A percentile compares a stretch with the other conserved stretches of the same genome.
Evolutionary conservation across 2,797 vertebrate genomes (phyloP).

Genomic region (Cetoscarus ocellatus): DNA sequence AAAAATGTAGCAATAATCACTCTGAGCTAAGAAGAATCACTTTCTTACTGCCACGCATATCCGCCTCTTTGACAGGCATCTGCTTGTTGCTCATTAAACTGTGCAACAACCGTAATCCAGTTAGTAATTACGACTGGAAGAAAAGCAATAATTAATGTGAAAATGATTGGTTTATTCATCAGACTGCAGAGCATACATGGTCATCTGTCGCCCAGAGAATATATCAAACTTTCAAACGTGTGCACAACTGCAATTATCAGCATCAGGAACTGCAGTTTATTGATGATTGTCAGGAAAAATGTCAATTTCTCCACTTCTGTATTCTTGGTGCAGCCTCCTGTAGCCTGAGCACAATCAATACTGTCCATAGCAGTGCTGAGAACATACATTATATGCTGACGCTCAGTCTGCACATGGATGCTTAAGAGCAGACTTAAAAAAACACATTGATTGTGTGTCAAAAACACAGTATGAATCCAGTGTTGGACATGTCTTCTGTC

Average conservation of each 20-base stretch:
- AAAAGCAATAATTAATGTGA: slow-evolving; percentile 23
- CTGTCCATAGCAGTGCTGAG: slow-evolving; percentile 34
- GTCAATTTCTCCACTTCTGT: slow-evolving; percentile 17
- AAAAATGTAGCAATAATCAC: neutral
- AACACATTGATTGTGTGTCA: slow-evolving; percentile 69
- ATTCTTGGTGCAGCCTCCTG: slow-evolving; percentile 24
- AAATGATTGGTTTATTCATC: slow-evolving; percentile 19
- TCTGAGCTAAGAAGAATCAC: slow-evolving; percentile 17
- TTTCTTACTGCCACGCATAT: slow-evolving; percentile 8
- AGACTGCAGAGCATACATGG: neutral
- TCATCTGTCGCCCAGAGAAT: slow-evolving; percentile 4
- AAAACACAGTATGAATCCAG: slow-evolving; percentile 52
- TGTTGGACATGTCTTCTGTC: slow-evolving; percentile 43
- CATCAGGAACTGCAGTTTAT: slow-evolving; percentile 22
- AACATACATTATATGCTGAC: slow-evolving; percentile 52
- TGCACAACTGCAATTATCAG: slow-evolving; percentile 5
- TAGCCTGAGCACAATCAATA: slow-evolving; percentile 46
- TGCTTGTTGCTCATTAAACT: slow-evolving; percentile 50
- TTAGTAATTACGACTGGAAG: slow-evolving; percentile 40
- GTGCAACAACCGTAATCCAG: slow-evolving; percentile 14
- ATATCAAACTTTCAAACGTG: slow-evolving; percentile 2
- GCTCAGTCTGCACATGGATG: slow-evolving; percentile 54
- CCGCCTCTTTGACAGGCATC: slow-evolving; percentile 32
- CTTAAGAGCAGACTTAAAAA: slow-evolving; percentile 54
- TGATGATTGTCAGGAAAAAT: neutral